phyloP scores from a whole-genome alignment of 2,113 vertebrate species.

The Cygnus buccinator region DNA sequence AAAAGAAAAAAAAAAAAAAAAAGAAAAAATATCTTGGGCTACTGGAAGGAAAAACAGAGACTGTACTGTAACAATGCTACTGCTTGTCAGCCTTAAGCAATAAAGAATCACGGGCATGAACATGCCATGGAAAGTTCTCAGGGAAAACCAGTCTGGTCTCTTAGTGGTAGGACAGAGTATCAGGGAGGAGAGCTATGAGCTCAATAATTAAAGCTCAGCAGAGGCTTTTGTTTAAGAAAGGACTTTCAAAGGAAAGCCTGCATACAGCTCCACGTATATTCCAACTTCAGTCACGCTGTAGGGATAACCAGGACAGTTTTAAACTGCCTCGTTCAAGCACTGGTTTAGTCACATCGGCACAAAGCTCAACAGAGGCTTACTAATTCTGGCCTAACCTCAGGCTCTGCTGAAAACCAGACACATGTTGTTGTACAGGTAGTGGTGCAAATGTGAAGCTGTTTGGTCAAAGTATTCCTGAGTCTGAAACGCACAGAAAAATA shows the following conservation, averaged over 20 bases:
- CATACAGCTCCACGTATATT: background rate
- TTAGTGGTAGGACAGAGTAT: background rate
- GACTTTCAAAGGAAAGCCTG: background rate
- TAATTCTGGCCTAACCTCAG: background rate
- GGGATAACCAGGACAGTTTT: background rate
- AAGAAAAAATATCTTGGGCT: background rate
- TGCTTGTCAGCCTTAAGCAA: background rate
- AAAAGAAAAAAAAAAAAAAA: background rate
- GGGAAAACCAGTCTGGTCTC: constrained; percentile 16
- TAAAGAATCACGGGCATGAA: background rate
- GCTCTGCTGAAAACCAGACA: background rate
- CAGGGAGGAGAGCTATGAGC: background rate
- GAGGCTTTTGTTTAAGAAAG: background rate
- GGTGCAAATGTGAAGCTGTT: background rate
- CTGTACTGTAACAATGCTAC: background rate
- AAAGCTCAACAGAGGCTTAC: background rate
- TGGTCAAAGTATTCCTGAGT: background rate
- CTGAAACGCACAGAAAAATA: accelerated
- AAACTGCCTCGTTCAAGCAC: background rate
- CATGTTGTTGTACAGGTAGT: accelerated
- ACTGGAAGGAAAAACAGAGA: background rate
- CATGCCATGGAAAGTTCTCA: background rate
- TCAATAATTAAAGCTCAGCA: background rate
- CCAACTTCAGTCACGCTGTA: background rate
- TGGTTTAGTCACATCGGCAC: background rate